Base-by-base conservation (phyloP, 2,113 vertebrate genomes). In the Oryzias celebensis region DNA sequence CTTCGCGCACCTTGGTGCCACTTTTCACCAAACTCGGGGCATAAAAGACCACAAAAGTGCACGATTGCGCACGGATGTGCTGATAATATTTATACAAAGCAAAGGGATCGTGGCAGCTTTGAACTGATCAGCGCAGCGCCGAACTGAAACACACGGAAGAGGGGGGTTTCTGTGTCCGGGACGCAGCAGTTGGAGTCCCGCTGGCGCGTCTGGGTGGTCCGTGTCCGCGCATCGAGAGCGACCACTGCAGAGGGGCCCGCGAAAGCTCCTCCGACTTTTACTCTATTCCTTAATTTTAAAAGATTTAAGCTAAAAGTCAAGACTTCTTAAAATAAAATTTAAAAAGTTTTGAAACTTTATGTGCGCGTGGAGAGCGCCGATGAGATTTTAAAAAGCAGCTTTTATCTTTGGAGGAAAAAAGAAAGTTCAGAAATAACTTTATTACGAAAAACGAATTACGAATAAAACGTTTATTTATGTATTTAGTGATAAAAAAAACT, bases 201-300 rank as follows among this genome's bases (percentile, higher is more conserved):
- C 62, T 52, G 77, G 14, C 71, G 66, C 49, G 58, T 31, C 71
- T 57, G 52, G 77, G 64, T 65, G 80, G 62, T 68, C 73, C 57
- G 43, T 54, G 26, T 44, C 47, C 47, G 45, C 58, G 66, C 58
- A 71, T 49, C 16, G 17, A 69, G 22, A 68, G 12, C 52, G 56
- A 15, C 31, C 64, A 51, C 55, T 51, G 26, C 65, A 44, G 41
- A 15, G 42, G 26, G 49, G 64, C 42, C 8, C 58, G 4, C 54
- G 49, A 51, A 15, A 51, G 24, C 18, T 15, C 14, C 62, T 14
- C 22, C 26, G 49, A 36, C 7, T 62, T 52, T 2, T 6, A 28
- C 0, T 14, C 14, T 4, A 16, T 8, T 43, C 20, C 14, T n/a
- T n/a, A 18, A 16, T 14, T 13, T 4, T 18, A 22, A 14, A 22